A percentile compares a stretch with the other conserved stretches of the same genome.
These are phyloP conservation scores for Phania funesta DNA, from an alignment of 2,888 invertebrate genomes.

Conservation along the genomic window DNA sequence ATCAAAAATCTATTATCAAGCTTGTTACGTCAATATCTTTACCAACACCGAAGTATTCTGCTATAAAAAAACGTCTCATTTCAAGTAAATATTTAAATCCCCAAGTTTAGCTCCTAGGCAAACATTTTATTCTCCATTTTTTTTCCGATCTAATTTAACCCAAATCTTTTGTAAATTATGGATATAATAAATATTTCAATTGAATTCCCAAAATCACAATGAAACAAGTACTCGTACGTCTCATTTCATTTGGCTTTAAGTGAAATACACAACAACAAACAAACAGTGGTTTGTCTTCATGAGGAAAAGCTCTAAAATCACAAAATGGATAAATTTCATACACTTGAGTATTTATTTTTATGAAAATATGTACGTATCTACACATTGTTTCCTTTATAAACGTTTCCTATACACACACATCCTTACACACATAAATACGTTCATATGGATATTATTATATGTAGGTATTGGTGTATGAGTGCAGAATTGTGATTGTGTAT, in stretches of 20 bases:
- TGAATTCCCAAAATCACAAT: conserved; percentile 48
- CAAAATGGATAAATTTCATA: conserved; percentile 54
- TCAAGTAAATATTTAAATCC: too few relatives aligned
- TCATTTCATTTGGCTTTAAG: conserved; percentile 44
- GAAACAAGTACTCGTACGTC: conserved; percentile 34
- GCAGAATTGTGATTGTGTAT: conserved; percentile 42
- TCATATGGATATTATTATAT: neutral
- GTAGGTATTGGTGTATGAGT: conserved; percentile 10
- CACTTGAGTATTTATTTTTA: conserved; percentile 51
- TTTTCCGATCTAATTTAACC: conserved; percentile 23
- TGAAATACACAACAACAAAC: conserved; percentile 5
- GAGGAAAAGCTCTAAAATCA: conserved; percentile 32
- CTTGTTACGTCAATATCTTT: too few relatives aligned
- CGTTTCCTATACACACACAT: neutral
- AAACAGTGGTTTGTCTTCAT: neutral
- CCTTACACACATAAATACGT: neutral
- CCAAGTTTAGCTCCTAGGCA: too few relatives aligned
- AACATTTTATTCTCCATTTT: neutral
- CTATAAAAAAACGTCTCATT: too few relatives aligned
- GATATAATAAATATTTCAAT: conserved; percentile 23
- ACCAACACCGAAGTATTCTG: too few relatives aligned
- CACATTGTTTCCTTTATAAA: conserved; percentile 21
- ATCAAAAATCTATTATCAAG: too few relatives aligned
- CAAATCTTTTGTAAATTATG: conserved; percentile 8
- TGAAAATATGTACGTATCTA: too few relatives aligned